Conservation (phyloP, 2,113 vertebrate genomes). For the Porphyrio hochstetteri region DNA sequence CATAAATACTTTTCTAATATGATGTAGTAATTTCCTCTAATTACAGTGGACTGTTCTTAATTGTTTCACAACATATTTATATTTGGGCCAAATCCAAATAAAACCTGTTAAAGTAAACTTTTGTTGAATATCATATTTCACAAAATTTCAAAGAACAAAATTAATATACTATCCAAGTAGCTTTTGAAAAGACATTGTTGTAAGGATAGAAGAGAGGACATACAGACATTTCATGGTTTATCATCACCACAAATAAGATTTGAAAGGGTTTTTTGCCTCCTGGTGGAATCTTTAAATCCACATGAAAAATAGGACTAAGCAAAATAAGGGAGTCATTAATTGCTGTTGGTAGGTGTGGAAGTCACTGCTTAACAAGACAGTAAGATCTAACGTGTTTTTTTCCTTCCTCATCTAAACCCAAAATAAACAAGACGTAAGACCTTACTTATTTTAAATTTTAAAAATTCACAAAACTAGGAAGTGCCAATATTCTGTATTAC, state of each 20-base stretch:
- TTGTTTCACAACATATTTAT: not conserved
- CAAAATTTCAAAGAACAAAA: not conserved
- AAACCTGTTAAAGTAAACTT: not conserved
- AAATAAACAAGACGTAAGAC: not conserved
- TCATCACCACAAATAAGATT: not conserved
- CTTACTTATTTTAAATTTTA: not conserved
- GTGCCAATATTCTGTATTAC: not conserved
- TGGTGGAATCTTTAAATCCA: not conserved
- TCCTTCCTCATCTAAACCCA: not conserved
- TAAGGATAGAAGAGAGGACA: rapidly evolving
- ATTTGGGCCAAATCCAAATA: not conserved
- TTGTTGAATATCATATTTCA: not conserved
- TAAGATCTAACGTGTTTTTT: not conserved
- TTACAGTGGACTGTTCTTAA: not conserved
- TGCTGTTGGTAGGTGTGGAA: not conserved
- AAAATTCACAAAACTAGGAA: not conserved
- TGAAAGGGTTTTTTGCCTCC: not conserved
- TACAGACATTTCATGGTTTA: not conserved
- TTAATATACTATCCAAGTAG: not conserved
- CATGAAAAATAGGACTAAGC: not conserved
- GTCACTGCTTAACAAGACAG: too few species aligned
- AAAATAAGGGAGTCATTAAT: not conserved
- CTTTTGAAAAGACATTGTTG: not conserved
- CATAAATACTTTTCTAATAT: not conserved
- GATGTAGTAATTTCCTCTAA: not conserved